A percentile compares a stretch with the other conserved stretches of the same genome.
phyloP scores from a whole-genome alignment of 2,113 vertebrate genomes.

The Megaceryle torquata region DNA sequence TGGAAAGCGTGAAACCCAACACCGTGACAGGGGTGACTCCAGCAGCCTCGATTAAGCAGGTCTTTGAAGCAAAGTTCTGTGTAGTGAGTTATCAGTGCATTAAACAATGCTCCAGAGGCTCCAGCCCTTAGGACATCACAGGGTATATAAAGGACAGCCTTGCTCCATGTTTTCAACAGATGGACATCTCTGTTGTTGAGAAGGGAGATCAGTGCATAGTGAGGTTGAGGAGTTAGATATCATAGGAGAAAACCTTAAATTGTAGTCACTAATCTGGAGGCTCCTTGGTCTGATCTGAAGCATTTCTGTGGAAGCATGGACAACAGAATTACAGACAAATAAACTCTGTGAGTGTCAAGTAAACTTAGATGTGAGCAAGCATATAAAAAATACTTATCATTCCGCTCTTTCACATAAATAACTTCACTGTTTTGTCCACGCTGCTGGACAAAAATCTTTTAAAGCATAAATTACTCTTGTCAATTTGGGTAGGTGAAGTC shows the following conservation, averaged over 20 bases:
- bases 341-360: background rate
- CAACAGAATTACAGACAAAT: background rate
- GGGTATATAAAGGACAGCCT: background rate
- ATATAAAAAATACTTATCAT: rapidly evolving
- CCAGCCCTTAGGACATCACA: background rate
- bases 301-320: background rate
- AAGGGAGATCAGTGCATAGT: background rate
- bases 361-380: rapidly evolving
- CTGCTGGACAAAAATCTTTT: background rate
- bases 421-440: too few relatives aligned
- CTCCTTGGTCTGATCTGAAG: background rate
- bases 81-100: rapidly evolving
- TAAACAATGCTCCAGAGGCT: rapidly evolving
- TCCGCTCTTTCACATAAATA: rapidly evolving
- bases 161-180: background rate
- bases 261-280: rapidly evolving
- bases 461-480: background rate
- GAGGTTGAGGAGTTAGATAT: background rate
- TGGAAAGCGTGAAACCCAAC: rapidly evolving
- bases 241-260: background rate
- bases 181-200: rapidly evolving
- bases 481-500: background rate
- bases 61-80: rapidly evolving
- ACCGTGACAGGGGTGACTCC: rapidly evolving
- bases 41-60: background rate